Percentiles rank a stretch among this genome's conserved stretches.
Conservation (phyloP, 2,888 invertebrate species). For the Calliphora vomitoria region DNA sequence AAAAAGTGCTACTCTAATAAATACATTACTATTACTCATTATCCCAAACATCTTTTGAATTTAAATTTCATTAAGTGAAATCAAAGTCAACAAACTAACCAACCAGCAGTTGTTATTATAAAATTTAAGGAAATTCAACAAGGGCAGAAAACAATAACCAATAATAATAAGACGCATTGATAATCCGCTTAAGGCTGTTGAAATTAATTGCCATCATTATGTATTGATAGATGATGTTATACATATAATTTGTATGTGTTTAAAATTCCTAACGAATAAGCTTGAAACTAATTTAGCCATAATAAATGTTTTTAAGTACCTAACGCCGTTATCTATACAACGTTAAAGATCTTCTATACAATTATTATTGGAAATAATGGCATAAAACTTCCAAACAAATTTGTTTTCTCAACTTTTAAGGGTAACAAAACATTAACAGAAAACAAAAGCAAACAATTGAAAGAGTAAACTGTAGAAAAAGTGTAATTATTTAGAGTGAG, state of each 20-base stretch:
- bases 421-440: not conserved
- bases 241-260: not conserved
- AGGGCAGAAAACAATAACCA: not conserved
- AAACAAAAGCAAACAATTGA: not conserved
- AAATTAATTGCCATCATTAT: slow-evolving; percentile 50
- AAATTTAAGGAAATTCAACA: not conserved
- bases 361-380: not conserved
- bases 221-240: slow-evolving; percentile 13
- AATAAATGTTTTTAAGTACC: not conserved
- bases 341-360: not conserved
- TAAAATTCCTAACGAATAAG: slow-evolving; percentile 5
- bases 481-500: not conserved
- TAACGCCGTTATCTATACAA: no score
- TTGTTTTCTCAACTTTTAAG: not conserved
- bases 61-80: no score
- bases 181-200: slow-evolving; percentile 41
- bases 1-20: no score
- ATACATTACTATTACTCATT: no score
- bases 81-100: no score
- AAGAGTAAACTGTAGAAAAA: not conserved
- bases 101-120: not conserved
- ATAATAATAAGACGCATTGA: not conserved
- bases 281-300: slow-evolving; percentile 3
- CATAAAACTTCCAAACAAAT: not conserved
- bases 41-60: no score